Evolutionary conservation across 1,140 invertebrate genomes (phyloP).

Genomic region (Ectropis grisescens): DNA sequence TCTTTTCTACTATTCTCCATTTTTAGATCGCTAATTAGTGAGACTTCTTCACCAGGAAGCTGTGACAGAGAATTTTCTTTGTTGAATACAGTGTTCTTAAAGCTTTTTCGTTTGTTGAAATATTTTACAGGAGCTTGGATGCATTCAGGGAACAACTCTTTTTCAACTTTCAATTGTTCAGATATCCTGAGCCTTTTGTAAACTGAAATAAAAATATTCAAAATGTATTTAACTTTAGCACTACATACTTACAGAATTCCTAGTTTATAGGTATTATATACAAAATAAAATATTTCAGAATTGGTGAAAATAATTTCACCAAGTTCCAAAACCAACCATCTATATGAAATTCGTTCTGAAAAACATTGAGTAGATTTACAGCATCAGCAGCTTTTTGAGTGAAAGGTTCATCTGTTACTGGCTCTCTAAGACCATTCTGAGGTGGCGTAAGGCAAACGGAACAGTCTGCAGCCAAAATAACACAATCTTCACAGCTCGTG

Average conservation of each 20-base stretch:
- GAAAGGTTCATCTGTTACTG: constrained; percentile 19
- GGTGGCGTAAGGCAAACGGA: constrained; percentile 23
- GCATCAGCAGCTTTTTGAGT: constrained; percentile 26
- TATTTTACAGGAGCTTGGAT: constrained; percentile 53
- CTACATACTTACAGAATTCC: background rate
- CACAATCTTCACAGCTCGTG: constrained; percentile 31
- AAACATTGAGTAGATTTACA: constrained; percentile 22
- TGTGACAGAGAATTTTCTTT: constrained; percentile 30
- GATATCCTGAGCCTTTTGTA: constrained; percentile 37
- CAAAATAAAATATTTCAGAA: too few species aligned
- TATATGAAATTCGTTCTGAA: constrained; percentile 36
- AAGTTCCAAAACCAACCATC: constrained; percentile 26
- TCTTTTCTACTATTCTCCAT: constrained; percentile 44
- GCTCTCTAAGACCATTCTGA: too few species aligned
- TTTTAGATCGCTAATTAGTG: constrained; percentile 11
- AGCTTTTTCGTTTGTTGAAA: constrained; percentile 42
- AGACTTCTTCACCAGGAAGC: constrained; percentile 30
- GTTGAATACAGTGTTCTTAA: constrained; percentile 9
- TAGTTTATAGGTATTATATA: too few species aligned
- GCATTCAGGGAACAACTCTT: constrained; percentile 51
- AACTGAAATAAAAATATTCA: constrained; percentile 28
- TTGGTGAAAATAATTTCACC: background rate
- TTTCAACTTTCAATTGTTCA: constrained; percentile 43
- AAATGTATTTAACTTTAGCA: too few species aligned
- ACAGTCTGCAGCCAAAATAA: constrained; percentile 21